Base-by-base conservation (phyloP, 2,113 vertebrate genomes). In the Saccopteryx leptura region DNA sequence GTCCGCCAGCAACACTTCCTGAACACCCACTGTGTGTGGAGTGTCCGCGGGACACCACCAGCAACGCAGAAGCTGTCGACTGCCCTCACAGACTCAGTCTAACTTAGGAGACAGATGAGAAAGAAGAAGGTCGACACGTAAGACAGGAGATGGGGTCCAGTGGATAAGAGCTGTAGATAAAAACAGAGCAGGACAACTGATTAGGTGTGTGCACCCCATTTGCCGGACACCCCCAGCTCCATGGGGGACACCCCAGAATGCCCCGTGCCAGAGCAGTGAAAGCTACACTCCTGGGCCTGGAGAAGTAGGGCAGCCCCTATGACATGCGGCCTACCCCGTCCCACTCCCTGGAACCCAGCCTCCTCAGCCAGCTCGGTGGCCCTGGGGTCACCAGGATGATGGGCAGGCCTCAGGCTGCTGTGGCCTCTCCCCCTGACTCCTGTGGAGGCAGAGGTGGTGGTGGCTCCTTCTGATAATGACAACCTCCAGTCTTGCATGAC, bases 371-470 rank as follows among this genome's bases (percentile, higher is more conserved):
- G 39, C 52, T 90, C 33, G 63, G 24, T 23, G 91, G 85, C 65
- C 23, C 0, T 31, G 87, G 76, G 68, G 65, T 72, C 69, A 19
- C 74, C 46, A 60, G 80, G 31, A 63, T 90, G 84, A 81, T 50
- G 33, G 71, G 72, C 95, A 91, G 86, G 74, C 78, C 69, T 95
- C 52, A 31, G 88, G 58, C 82, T 86, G n/a, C 82, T 33, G 63
- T 24, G 21, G 65, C 33, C 61, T 91, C 48, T 75, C 31, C 76
- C 74, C 46, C 61, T 83, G 76, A 28, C 91, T 95, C 80, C 94
- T 95, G 96, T 95, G 97, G 98, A 97, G 98, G 96, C 95, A 96
- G 98, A 97, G 98, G 97, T 94, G 97, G 96, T 7, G 9, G 65
- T 80, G 81, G 97, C 97, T 98, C 97, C 71, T 71, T 82, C 74